Evolutionary conservation across 2,888 invertebrate species (phyloP).

Genomic region (Brassicogethes aeneus): DNA sequence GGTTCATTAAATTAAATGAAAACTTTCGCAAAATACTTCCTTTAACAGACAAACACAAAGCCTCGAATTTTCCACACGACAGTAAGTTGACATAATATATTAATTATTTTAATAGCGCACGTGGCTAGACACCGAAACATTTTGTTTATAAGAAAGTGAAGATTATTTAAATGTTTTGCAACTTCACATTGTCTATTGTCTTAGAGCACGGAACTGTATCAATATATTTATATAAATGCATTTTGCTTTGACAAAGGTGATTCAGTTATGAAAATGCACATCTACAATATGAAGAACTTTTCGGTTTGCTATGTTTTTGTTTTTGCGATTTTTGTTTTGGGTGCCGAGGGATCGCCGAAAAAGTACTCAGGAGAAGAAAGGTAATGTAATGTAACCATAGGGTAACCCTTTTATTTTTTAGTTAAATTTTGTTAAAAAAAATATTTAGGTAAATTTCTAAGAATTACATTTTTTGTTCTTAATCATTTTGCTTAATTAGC

Average conservation of each 20-base stretch:
- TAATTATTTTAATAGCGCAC: background rate
- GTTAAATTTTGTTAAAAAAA: background rate
- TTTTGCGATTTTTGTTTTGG: constrained; percentile 3
- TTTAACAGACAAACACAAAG: background rate
- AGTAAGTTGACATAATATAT: background rate
- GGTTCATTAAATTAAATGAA: too few species aligned
- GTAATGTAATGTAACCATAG: too few species aligned
- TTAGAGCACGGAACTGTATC: constrained; percentile 31
- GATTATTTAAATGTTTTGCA: constrained; percentile 9
- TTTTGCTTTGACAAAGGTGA: background rate
- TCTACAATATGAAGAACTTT: background rate
- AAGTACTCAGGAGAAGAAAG: constrained; percentile 31
- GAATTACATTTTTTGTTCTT: too few species aligned
- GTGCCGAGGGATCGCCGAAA: constrained; percentile 26
- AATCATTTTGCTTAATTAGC: too few species aligned
- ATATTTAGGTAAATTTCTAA: too few species aligned
- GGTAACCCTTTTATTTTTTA: background rate
- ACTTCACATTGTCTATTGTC: constrained; percentile 33
- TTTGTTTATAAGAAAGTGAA: constrained; percentile 23
- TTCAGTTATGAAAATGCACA: background rate
- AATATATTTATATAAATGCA: constrained; percentile 24
- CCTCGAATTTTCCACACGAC: background rate
- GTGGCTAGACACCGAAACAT: constrained; percentile 6
- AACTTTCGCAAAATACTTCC: too few species aligned
- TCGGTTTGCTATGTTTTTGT: background rate